A percentile compares a stretch with the other conserved stretches of the same genome.
phyloP scores from a whole-genome alignment of 2,113 vertebrate species.

The Protobothrops flavoviridis region DNA sequence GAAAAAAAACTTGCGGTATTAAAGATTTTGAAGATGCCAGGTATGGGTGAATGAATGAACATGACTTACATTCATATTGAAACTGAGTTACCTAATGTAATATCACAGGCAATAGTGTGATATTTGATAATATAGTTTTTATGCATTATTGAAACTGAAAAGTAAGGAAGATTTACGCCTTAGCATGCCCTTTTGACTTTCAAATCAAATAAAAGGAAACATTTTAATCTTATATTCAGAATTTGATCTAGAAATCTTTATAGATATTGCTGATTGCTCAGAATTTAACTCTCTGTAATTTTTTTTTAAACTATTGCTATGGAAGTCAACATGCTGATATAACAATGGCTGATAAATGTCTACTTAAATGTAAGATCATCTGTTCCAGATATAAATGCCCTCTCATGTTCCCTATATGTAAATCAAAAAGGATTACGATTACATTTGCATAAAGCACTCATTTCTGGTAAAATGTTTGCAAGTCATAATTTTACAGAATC shows the following conservation, averaged over 20 bases:
- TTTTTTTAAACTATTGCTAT: not conserved
- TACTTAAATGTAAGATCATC: not conserved
- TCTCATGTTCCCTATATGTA: not conserved
- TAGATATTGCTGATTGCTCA: not conserved
- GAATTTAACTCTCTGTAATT: not conserved
- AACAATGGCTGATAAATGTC: not conserved
- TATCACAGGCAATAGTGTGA: not conserved
- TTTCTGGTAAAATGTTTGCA: not conserved
- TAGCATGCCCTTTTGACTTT: not conserved
- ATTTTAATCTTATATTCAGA: not conserved
- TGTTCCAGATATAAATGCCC: not conserved
- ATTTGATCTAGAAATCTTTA: not conserved
- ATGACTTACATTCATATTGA: not conserved
- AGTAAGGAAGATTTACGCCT: not conserved
- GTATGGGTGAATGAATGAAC: not conserved
- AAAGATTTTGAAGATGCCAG: not conserved
- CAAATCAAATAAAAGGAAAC: not conserved
- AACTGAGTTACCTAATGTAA: not conserved
- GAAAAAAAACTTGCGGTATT: not conserved
- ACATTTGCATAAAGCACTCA: not conserved
- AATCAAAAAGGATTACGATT: not conserved
- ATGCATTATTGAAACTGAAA: not conserved
- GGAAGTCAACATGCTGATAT: not conserved
- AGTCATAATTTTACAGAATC: not conserved
- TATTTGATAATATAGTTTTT: not conserved